Evolutionary conservation across 2,888 invertebrate species (phyloP).

Genomic region (Athrips mouffetella): DNA sequence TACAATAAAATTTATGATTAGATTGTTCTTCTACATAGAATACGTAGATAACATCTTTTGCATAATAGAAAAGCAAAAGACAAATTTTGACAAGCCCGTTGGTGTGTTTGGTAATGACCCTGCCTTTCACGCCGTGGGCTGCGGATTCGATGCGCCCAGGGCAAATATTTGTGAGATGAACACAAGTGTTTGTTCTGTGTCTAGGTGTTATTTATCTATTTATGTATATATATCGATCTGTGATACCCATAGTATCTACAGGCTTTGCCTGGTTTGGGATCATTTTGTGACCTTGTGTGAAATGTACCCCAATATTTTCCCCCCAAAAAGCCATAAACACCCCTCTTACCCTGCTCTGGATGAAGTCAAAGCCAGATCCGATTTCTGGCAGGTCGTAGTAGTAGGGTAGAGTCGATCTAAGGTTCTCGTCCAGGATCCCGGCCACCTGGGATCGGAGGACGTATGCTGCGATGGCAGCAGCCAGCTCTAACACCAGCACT

Average conservation of each 20-base stretch:
- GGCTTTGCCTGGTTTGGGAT: not conserved
- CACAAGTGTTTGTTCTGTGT: too few species aligned
- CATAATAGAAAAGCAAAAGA: too few species aligned
- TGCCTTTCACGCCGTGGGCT: too few species aligned
- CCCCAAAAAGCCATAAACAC: not conserved
- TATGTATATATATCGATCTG: not conserved
- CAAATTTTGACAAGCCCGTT: too few species aligned
- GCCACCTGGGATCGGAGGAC: constrained; percentile 80
- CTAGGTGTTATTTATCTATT: too few species aligned
- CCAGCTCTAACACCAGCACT: constrained; percentile 88
- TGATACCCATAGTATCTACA: not conserved
- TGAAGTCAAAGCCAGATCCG: constrained; percentile 83
- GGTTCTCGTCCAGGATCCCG: constrained; percentile 72
- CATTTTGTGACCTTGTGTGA: not conserved
- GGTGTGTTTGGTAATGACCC: too few species aligned
- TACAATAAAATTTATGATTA: too few species aligned
- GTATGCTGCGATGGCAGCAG: constrained; percentile 90
- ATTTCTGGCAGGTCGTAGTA: constrained; percentile 80
- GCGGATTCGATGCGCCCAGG: too few species aligned
- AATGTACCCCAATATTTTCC: too few species aligned
- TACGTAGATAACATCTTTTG: too few species aligned
- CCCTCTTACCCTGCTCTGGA: constrained; percentile 87
- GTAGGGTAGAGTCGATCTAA: constrained; percentile 79
- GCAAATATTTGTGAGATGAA: too few species aligned
- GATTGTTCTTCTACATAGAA: too few species aligned